These are phyloP conservation scores for Premnoplex brunnescens DNA, from an alignment of 2,797 vertebrate species.

Conservation along the genomic window DNA sequence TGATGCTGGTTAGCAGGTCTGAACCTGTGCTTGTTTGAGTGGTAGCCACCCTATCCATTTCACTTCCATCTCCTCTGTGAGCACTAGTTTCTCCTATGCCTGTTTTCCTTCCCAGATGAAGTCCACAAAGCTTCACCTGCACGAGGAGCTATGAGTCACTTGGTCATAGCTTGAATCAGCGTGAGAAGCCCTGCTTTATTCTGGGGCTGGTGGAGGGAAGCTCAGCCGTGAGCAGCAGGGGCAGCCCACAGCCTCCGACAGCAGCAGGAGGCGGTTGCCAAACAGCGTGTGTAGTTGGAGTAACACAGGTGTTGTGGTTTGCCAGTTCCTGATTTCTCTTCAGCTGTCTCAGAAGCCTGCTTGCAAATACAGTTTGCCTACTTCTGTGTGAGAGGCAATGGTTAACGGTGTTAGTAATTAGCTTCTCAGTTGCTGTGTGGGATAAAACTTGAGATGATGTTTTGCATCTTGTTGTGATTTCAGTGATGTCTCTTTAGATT, in stretches of 20 bases:
- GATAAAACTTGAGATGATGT: neutral
- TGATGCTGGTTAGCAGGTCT: neutral
- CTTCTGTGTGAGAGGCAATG: neutral
- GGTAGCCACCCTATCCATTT: fast-evolving
- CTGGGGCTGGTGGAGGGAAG: neutral
- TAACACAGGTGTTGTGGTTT: neutral
- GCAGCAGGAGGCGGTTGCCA: neutral
- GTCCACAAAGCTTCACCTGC: neutral
- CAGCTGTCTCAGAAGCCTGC: neutral
- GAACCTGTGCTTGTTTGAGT: neutral
- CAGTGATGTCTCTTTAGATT: neutral
- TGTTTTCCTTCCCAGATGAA: neutral
- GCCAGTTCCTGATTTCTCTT: neutral
- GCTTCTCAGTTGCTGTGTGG: neutral
- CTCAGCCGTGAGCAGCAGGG: neutral
- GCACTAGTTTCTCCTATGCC: fast-evolving
- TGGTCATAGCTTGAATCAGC: fast-evolving
- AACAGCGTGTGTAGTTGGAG: neutral
- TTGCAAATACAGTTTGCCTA: neutral
- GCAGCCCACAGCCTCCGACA: fast-evolving
- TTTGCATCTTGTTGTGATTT: neutral
- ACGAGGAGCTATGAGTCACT: neutral
- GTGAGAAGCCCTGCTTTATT: neutral
- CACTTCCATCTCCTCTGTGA: fast-evolving
- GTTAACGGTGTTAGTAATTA: neutral